phyloP scores from a whole-genome alignment of 2,888 invertebrate genomes.

The Macrophya annulata region DNA sequence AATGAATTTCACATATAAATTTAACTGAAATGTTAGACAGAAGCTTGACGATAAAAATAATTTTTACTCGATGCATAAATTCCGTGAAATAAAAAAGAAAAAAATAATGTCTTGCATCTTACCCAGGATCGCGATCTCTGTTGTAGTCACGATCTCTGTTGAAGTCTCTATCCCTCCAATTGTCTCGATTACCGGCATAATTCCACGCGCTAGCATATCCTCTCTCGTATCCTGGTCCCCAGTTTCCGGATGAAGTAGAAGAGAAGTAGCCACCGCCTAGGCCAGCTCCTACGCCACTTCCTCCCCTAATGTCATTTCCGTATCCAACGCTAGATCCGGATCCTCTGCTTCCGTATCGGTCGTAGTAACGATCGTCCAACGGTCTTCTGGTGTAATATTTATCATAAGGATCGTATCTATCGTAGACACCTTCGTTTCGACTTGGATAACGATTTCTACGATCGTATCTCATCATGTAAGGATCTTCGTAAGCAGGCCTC shows the following conservation, averaged over 20 bases:
- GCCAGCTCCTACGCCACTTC: conserved; percentile 2
- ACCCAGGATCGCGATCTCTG: conserved; percentile 67
- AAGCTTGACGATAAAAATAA: neutral
- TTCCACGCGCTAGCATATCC: conserved; percentile 73
- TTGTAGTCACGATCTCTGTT: conserved; percentile 69
- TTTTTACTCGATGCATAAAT: neutral
- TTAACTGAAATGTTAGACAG: neutral
- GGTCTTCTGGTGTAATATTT: conserved; percentile 66
- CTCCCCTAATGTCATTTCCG: conserved; percentile 63
- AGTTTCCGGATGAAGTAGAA: conserved; percentile 65
- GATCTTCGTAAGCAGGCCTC: conserved; percentile 65
- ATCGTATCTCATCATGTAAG: conserved; percentile 68
- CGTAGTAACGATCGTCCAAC: conserved; percentile 68
- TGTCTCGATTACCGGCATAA: conserved; percentile 67
- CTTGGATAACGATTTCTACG: conserved; percentile 60
- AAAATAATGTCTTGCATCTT: conserved; percentile 33
- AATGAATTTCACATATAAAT: neutral
- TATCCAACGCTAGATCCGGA: conserved; percentile 30
- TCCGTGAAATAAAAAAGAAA: conserved; percentile 14
- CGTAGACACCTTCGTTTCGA: conserved; percentile 62
- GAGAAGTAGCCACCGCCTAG: conserved; percentile 64
- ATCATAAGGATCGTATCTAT: conserved; percentile 71
- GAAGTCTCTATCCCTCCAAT: conserved; percentile 71
- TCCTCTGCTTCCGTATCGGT: conserved; percentile 59
- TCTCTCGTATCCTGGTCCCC: conserved; percentile 70